These are phyloP conservation scores for Xylocampa areola DNA, from an alignment of 2,888 invertebrate genomes.

Conservation along the genomic window DNA sequence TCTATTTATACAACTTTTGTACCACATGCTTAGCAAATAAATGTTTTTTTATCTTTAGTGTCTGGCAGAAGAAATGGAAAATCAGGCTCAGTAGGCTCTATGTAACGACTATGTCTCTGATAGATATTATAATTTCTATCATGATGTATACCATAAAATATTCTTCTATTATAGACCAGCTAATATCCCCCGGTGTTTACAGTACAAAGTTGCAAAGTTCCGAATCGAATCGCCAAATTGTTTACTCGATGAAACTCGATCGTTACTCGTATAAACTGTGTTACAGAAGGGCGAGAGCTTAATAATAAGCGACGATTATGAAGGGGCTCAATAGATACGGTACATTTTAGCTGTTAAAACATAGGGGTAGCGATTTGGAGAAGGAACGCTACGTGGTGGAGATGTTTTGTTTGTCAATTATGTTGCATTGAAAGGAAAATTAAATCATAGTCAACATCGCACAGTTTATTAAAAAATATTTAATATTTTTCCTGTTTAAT, in stretches of 20 bases:
- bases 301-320: constrained; percentile 83
- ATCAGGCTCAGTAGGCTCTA: no score
- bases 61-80: no score
- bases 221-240: constrained; percentile 69
- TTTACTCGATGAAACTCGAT: constrained; percentile 74
- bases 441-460: constrained; percentile 11
- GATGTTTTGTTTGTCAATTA: constrained; percentile 18
- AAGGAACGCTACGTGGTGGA: constrained; percentile 15
- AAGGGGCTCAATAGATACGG: constrained; percentile 68
- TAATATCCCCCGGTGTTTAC: constrained; percentile 21
- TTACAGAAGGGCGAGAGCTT: constrained; percentile 73
- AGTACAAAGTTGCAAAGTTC: constrained; percentile 56
- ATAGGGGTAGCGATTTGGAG: constrained; percentile 53
- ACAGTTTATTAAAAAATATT: no score
- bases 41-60: no score
- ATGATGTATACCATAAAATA: background rate
- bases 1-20: no score
- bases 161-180: constrained; percentile 1
- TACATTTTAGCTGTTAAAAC: constrained; percentile 56
- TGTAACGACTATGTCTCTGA: no score
- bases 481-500: no score
- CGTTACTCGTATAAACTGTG: constrained; percentile 70
- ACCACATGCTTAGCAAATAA: no score
- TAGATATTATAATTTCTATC: no score
- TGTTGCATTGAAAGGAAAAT: constrained; percentile 9